Base-by-base conservation (phyloP, 2,888 invertebrate species). In the Dicranocentrus wangi region DNA sequence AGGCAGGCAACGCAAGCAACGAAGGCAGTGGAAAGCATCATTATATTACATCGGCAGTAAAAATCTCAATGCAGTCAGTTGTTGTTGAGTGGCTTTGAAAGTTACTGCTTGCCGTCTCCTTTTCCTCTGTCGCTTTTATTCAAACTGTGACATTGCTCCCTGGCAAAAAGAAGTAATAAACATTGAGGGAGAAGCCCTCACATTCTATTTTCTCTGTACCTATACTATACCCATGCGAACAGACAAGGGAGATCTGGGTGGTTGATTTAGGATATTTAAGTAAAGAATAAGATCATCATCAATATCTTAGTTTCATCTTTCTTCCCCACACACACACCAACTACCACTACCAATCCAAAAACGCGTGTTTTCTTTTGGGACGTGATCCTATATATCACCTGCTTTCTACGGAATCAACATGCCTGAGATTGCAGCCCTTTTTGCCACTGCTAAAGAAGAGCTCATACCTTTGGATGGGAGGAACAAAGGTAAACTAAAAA, bases 401-500 rank as follows among this genome's bases (percentile, higher is more conserved):
- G 25, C 5, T 47, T 47, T 47, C 15, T 47, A 47, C 13, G 15
- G 2, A 5, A 55, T 32, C 63, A 71, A 23, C 63, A 85, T 85
- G 85, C 82, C 85, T 28, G 82, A 85, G 82, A 85, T 85, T 68
- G 79, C 83, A n/a, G 51, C 70, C 17, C 71, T 85, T 27, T 85
- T 85, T 66, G 82, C 83, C 21, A 82, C 84, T 61, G 79, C 82
- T 10, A 78, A 82, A 60, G 85, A 85, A 53, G 82, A 83, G 61
- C 72, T 80, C n/a, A 81, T 81, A 68, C 83, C 82, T 10, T 58
- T 82, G 19, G 82, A 85, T 68, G 85, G 85, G 10, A 79, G 72
- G 71, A 78, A 83, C 60, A 84, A 84, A 84, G 85, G 85, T 85
- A n/a, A n/a, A n/a, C n/a, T n/a, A n/a, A n/a, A n/a, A n/a, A 80